Evolutionary conservation across 2,797 vertebrate genomes (phyloP), one percentile per base, ranked within the genome.

Genomic region (Channallabes apus): DNA sequence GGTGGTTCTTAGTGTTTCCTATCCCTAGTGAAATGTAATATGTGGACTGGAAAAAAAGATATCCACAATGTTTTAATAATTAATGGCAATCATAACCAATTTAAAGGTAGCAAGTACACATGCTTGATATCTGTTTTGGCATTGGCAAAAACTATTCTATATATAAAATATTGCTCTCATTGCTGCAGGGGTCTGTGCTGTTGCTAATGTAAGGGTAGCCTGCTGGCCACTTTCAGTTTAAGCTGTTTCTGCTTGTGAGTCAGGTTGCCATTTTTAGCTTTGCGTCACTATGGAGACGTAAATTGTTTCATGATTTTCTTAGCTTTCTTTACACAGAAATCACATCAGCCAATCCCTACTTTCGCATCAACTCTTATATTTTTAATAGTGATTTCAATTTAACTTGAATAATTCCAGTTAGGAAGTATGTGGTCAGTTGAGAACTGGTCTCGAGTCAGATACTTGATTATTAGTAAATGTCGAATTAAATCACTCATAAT

Each of bases 251-350:
- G 41, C 79, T 67, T 54, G 27, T 54, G 62, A 67, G 79, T 81
- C 79, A 54, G 62, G 18, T 81, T 54, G 41, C 62, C 62, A 32
- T 67, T 80, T 80, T 80, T 81, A 81, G 41, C 79, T 81, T 81
- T 29, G 17, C 7, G 27, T 81, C 79, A 67, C 41, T 81, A 81
- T 67, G 79, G 62, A 81, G 79, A 81, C 22, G 62, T 67, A 67
- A 51, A 79, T 41, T 62, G n/a, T 78, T 54, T 81, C 41, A 81
- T 32, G 46, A 67, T 32, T 67, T 18, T 24, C 62, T 29, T 41
- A 51, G 62, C 58, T 79, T 41, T 62, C 77, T 24, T 38, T 61
- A 61, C 12, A 35, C 32, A 78, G 12, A 79, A 78, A 61, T 61
- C 76, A 78, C 32, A 78, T 12, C 56, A 38, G 15, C 22, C 14